A percentile compares a stretch with the other conserved stretches of the same genome.
Evolutionary conservation across 2,797 vertebrate species (phyloP).

Genomic region (Monodelphis domestica): DNA sequence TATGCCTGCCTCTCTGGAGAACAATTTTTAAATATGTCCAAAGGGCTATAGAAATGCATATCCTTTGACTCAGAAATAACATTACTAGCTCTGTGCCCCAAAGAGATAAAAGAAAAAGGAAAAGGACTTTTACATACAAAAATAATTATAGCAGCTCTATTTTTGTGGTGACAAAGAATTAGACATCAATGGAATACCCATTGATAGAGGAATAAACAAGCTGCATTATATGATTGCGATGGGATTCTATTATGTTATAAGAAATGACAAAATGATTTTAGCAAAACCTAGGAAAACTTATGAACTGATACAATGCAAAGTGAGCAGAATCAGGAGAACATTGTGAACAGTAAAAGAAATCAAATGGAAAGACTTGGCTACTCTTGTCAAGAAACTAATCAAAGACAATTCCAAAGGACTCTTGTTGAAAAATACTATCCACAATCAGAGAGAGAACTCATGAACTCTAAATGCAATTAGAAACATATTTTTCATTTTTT

Average conservation of each 20-base stretch:
- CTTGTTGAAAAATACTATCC: neutral
- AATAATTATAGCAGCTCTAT: neutral
- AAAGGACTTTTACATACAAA: neutral
- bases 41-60: neutral
- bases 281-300: neutral
- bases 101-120: neutral
- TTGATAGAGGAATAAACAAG: neutral
- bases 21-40: neutral
- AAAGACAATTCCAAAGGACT: neutral
- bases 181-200: neutral
- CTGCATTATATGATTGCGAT: neutral
- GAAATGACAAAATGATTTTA: neutral
- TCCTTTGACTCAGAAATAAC: neutral
- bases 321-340: too few relatives aligned
- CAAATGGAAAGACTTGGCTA: neutral
- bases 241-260: neutral
- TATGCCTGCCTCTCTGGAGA: neutral
- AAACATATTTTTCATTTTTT: neutral
- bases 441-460: neutral
- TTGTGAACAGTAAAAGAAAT: neutral
- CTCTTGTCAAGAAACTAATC: neutral
- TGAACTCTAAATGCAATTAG: neutral
- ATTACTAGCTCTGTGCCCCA: neutral
- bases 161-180: neutral
- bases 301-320: neutral